phyloP scores from a whole-genome alignment of 2,888 invertebrate species.

The Phortica okadai region DNA sequence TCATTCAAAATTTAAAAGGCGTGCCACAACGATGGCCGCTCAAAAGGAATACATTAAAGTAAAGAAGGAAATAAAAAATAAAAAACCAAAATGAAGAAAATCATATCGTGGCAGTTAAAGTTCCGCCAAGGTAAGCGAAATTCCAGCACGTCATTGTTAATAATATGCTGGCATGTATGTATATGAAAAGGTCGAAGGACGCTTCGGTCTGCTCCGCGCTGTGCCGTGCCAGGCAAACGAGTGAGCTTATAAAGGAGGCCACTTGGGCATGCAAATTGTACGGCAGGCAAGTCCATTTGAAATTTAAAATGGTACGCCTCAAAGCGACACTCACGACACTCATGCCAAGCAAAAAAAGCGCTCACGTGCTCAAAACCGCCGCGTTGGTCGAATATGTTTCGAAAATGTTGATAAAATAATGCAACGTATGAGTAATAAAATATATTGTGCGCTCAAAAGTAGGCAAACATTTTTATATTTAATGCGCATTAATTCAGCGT shows the following conservation, averaged over 20 bases:
- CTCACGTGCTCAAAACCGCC: no score
- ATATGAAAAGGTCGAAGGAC: constrained; percentile 13
- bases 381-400: no score
- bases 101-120: constrained; percentile 1
- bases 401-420: no score
- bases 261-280: not conserved
- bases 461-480: no score
- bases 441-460: no score
- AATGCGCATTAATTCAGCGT: no score
- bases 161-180: constrained; percentile 37
- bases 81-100: constrained; percentile 1
- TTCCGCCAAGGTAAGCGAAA: constrained; percentile 21
- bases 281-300: not conserved
- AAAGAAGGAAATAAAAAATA: not conserved
- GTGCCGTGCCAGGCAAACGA: not conserved
- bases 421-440: no score
- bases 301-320: not conserved
- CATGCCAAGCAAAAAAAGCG: not conserved
- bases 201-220: not conserved
- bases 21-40: not conserved
- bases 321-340: not conserved
- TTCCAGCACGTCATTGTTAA: constrained; percentile 37
- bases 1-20: constrained; percentile 3
- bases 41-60: constrained; percentile 15
- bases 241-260: constrained; percentile 3